Evolutionary conservation across 2,113 vertebrate genomes (phyloP).

Genomic region (Poicephalus meyeri): DNA sequence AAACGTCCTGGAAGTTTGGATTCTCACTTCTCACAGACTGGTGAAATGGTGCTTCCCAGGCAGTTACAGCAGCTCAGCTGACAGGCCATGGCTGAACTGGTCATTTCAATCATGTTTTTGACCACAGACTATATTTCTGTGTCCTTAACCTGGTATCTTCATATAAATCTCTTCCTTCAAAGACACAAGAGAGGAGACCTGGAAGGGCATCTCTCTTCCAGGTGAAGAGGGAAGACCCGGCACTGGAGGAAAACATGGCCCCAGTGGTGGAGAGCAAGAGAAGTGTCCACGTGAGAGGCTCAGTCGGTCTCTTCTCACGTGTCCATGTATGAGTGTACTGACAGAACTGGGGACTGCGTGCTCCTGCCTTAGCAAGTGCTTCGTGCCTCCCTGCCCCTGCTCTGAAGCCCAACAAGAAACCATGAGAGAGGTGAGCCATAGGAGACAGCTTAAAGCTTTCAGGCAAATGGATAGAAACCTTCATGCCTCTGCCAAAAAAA

Average conservation of each 20-base stretch:
- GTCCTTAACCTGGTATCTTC: neutral
- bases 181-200: neutral
- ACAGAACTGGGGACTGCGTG: neutral
- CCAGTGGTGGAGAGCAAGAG: rapidly evolving
- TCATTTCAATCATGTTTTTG: neutral
- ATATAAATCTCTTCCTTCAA: neutral
- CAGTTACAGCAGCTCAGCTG: neutral
- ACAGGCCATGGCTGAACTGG: neutral
- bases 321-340: rapidly evolving
- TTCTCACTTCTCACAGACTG: neutral
- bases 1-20: neutral
- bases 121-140: neutral
- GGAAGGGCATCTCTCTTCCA: neutral
- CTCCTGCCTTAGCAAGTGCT: neutral
- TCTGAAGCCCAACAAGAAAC: rapidly evolving
- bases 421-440: neutral
- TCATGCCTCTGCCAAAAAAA: neutral
- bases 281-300: rapidly evolving
- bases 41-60: neutral
- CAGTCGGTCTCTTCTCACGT: rapidly evolving
- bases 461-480: neutral
- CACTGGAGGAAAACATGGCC: rapidly evolving
- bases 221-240: neutral
- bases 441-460: neutral
- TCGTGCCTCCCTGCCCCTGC: neutral